Evolutionary conservation across 2,888 invertebrate genomes (phyloP).

Genomic region (Tinea semifulvella): DNA sequence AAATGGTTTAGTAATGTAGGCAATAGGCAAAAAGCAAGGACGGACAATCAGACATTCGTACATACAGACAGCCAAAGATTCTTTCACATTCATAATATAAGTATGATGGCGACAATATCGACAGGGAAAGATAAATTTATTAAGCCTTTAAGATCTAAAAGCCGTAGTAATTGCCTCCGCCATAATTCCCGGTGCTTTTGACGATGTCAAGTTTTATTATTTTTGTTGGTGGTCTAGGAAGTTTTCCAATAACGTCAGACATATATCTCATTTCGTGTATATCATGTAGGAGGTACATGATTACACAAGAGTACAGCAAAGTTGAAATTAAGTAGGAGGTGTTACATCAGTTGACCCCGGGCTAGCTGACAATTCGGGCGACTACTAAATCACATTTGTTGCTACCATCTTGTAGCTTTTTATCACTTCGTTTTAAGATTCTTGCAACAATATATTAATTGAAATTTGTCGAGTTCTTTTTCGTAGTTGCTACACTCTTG

Average conservation of each 20-base stretch:
- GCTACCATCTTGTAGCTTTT: too few species aligned
- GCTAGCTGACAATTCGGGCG: constrained; percentile 1
- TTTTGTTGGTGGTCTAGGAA: neutral
- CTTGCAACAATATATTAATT: too few species aligned
- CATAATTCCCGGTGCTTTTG: neutral
- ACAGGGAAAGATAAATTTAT: constrained; percentile 7
- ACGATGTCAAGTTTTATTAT: neutral
- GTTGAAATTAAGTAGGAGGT: neutral
- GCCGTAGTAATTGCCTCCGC: constrained; percentile 6
- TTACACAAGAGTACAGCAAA: neutral
- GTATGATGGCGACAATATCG: neutral
- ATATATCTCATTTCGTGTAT: neutral
- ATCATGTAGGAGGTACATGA: neutral
- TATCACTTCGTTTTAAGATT: too few species aligned
- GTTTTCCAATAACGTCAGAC: neutral
- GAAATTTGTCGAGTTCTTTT: too few species aligned
- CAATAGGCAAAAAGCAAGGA: too few species aligned
- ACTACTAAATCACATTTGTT: too few species aligned
- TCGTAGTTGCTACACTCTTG: too few species aligned
- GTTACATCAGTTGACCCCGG: neutral
- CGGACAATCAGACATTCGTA: too few species aligned
- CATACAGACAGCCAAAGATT: too few species aligned
- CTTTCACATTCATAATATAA: too few species aligned
- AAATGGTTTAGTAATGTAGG: too few species aligned
- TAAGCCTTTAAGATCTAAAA: constrained; percentile 10